Percentiles rank a stretch among this genome's conserved stretches.
phyloP scores from a whole-genome alignment of 2,113 vertebrate genomes.

The Triplophysa rosa region DNA sequence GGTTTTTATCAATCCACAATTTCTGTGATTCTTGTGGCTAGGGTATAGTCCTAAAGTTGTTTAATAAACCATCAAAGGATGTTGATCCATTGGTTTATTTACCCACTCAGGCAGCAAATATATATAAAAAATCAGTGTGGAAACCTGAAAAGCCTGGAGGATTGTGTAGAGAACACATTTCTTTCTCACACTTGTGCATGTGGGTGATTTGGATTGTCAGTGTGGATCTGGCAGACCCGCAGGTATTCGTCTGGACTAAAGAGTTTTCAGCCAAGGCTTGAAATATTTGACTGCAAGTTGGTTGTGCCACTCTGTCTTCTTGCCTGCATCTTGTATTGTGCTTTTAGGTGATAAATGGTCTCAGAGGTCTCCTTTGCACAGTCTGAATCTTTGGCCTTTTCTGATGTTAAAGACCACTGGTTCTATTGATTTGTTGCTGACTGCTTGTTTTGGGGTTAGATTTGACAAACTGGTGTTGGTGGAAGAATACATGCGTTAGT shows the following conservation, averaged over 20 bases:
- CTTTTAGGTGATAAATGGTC: background rate
- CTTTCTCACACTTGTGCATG: too few species aligned
- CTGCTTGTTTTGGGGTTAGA: background rate
- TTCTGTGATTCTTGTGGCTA: too few species aligned
- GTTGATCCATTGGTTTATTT: too few species aligned
- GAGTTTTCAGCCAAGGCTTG: background rate
- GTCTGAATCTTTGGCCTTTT: background rate
- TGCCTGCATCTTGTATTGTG: background rate
- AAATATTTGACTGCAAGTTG: background rate
- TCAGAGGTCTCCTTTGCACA: background rate
- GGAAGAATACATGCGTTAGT: background rate
- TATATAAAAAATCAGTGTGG: too few species aligned
- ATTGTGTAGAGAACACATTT: too few species aligned
- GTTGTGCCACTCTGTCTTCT: constrained; percentile 14
- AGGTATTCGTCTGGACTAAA: background rate
- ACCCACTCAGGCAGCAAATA: too few species aligned
- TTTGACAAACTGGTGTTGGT: background rate
- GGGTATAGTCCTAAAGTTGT: too few species aligned
- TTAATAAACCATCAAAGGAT: too few species aligned
- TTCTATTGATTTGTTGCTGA: background rate
- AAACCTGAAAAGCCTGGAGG: too few species aligned
- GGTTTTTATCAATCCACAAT: too few species aligned
- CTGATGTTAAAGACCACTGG: background rate
- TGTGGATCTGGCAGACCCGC: too few species aligned
- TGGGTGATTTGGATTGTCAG: too few species aligned